Evolutionary conservation across 1,140 invertebrate species (phyloP).

Genomic region (Capitella teleta): DNA sequence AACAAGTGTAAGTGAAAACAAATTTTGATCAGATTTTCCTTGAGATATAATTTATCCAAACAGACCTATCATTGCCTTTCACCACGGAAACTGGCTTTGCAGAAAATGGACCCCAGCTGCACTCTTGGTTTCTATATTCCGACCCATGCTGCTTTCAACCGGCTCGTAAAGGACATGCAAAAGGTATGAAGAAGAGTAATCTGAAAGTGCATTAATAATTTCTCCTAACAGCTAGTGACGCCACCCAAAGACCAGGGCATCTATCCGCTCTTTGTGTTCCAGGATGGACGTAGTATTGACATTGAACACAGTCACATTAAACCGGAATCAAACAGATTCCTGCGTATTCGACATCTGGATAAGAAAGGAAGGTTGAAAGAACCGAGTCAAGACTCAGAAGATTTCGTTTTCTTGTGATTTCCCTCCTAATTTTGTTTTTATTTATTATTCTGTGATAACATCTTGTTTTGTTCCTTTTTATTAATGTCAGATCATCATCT

Average conservation of each 20-base stretch:
- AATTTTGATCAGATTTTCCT: too few relatives aligned
- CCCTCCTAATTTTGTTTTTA: too few relatives aligned
- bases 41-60: too few relatives aligned
- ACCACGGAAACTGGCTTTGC: slow-evolving; percentile 74
- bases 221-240: slow-evolving; percentile 25
- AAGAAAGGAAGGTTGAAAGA: slow-evolving; percentile 18
- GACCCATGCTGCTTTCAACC: slow-evolving; percentile 63
- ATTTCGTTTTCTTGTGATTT: slow-evolving; percentile 33
- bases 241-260: slow-evolving; percentile 47
- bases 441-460: background rate
- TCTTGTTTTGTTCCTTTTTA: background rate
- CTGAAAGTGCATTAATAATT: background rate
- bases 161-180: slow-evolving; percentile 46
- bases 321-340: slow-evolving; percentile 16
- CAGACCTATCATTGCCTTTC: slow-evolving; percentile 72
- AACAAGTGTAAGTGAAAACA: background rate
- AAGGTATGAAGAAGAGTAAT: slow-evolving; percentile 3
- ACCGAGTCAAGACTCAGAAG: slow-evolving; percentile 29
- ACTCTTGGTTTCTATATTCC: slow-evolving; percentile 79
- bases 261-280: slow-evolving; percentile 71
- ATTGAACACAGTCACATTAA: slow-evolving; percentile 10
- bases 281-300: slow-evolving; percentile 55
- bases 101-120: slow-evolving; percentile 84
- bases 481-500: background rate
- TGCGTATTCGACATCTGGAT: slow-evolving; percentile 21